A percentile compares a stretch with the other conserved stretches of the same genome.
phyloP scores from a whole-genome alignment of 1,140 invertebrate genomes.

The Zaprionus nigranus region DNA sequence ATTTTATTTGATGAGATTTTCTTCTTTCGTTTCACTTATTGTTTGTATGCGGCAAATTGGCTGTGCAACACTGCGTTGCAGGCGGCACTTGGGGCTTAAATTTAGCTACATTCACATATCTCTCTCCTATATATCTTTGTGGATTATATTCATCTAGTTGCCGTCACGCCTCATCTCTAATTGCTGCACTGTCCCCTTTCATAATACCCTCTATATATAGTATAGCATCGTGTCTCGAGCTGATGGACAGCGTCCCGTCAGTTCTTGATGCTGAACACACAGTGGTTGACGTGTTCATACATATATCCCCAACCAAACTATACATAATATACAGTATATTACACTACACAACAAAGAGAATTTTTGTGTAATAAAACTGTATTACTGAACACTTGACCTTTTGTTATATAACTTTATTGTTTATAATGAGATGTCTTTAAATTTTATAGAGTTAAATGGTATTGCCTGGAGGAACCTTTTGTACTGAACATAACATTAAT shows the following conservation, averaged over 20 bases:
- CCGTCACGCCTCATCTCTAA: slow-evolving; percentile 69
- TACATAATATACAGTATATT: not conserved
- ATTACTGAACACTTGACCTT: not conserved
- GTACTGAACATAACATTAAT: no score
- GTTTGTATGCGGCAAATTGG: slow-evolving; percentile 64
- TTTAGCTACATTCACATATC: slow-evolving; percentile 21
- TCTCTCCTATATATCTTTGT: slow-evolving; percentile 6
- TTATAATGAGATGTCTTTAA: no score
- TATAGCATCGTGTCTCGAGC: not conserved
- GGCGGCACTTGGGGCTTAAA: slow-evolving; percentile 29
- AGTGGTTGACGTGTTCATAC: slow-evolving; percentile 48
- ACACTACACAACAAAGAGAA: not conserved
- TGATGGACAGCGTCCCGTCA: slow-evolving; percentile 68
- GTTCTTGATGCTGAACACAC: slow-evolving; percentile 13
- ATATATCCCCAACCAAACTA: slow-evolving; percentile 13
- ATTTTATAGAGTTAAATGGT: no score
- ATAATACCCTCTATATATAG: slow-evolving; percentile 35
- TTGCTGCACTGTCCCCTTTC: slow-evolving; percentile 44
- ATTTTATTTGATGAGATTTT: slow-evolving; percentile 22
- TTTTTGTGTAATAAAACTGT: not conserved
- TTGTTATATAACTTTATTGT: no score
- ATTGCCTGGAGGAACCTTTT: no score
- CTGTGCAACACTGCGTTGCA: slow-evolving; percentile 48
- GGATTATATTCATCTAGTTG: slow-evolving; percentile 17
- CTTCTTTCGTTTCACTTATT: slow-evolving; percentile 31